Evolutionary conservation across 2,888 invertebrate genomes (phyloP).

Genomic region (Ametastegia equiseti): DNA sequence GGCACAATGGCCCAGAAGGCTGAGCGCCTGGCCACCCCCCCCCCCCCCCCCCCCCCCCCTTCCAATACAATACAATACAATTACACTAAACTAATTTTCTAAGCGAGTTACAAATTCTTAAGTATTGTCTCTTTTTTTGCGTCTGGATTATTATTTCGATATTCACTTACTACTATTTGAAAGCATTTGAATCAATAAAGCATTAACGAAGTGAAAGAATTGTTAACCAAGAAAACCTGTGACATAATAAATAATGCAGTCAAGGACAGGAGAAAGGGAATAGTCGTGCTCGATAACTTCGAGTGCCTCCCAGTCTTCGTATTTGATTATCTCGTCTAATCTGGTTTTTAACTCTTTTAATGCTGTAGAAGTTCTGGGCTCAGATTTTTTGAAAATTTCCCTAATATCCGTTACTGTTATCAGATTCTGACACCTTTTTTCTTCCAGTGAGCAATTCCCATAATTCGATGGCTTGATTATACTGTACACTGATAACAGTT

Average conservation of each 20-base stretch:
- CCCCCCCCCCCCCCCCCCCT: no score
- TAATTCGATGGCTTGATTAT: constrained; percentile 9
- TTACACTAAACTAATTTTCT: no score
- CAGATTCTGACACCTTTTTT: constrained; percentile 26
- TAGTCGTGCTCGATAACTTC: constrained; percentile 37
- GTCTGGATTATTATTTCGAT: no score
- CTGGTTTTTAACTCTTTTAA: constrained; percentile 8
- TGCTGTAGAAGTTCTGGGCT: not conserved
- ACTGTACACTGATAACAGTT: constrained; percentile 50
- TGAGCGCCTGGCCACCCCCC: no score
- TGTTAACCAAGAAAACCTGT: constrained; percentile 39
- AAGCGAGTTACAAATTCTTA: no score
- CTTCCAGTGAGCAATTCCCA: constrained; percentile 44
- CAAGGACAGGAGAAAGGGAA: constrained; percentile 21
- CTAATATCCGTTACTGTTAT: constrained; percentile 35
- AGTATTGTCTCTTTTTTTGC: no score
- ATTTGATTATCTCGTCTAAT: constrained; percentile 15
- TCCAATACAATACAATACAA: no score
- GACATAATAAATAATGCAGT: constrained; percentile 48
- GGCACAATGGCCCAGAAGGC: no score
- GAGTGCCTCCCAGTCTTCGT: constrained; percentile 41
- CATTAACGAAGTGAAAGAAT: no score
- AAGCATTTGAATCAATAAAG: no score
- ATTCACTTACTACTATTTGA: no score
- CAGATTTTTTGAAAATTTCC: constrained; percentile 26